These are phyloP conservation scores for Panagrolaimus sp. DNA, from an alignment of 1,140 invertebrate genomes.

Conservation along the genomic window DNA sequence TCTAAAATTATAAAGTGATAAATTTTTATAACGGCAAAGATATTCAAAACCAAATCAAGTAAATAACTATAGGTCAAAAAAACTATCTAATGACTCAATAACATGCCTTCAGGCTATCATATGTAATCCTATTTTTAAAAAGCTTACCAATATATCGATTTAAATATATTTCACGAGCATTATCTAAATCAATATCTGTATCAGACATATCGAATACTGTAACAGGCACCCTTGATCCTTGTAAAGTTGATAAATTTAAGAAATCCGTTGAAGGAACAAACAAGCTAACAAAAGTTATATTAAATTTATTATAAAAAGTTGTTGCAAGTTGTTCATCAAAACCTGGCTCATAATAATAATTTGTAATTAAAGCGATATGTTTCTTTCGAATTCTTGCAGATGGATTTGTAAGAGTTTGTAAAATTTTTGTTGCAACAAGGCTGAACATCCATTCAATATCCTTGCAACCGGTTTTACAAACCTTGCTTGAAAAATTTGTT, in stretches of 20 bases:
- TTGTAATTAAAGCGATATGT: not conserved
- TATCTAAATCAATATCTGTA: not conserved
- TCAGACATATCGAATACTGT: not conserved
- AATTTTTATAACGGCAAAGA: not conserved
- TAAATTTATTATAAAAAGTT: not conserved
- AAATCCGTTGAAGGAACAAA: not conserved
- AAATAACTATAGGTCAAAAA: no score
- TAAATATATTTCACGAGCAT: not conserved
- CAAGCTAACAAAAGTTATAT: not conserved
- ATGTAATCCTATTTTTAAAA: no score
- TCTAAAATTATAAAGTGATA: not conserved
- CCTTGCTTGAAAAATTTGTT: not conserved
- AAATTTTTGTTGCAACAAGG: not conserved
- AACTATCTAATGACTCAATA: no score
- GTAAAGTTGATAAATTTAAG: not conserved
- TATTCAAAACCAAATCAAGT: not conserved
- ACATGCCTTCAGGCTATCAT: no score
- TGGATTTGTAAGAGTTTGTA: not conserved
- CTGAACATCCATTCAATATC: not conserved
- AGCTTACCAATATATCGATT: slow-evolving; percentile 1
- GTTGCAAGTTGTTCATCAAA: not conserved
- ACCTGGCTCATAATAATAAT: not conserved
- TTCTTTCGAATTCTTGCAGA: not conserved
- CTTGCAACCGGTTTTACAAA: not conserved
- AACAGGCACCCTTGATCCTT: not conserved